Evolutionary conservation across 2,888 invertebrate genomes (phyloP), one percentile per base, ranked within the genome.

Genomic region (Buathra laborator): DNA sequence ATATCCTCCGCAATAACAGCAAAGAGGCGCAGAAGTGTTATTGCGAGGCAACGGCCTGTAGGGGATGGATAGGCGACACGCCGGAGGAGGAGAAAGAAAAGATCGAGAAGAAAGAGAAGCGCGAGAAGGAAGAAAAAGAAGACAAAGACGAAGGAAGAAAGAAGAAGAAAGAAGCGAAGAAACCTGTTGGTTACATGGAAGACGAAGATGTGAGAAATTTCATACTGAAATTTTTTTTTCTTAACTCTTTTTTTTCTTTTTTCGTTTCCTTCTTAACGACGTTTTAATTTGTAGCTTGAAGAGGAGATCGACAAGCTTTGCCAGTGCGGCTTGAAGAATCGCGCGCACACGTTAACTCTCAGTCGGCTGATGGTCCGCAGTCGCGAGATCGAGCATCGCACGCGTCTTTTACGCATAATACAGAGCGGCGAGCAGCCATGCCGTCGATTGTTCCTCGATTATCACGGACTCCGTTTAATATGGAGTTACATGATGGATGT

Each of bases 11-110:
- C 44, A 3, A 59, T 24, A 66, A 75, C 94, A 98, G 99, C 6
- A 97, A 98, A 94, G 98, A 98, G 93, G 99, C 99, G 0, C 99
- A 99, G 94, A 97, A 97, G 86, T 99, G 99, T 94, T 99, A 96
- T 94, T 99, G 99, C 94, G 98, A 98, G 88, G 96, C 99, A 0
- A 92, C 95, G 10, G 97, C 96, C 89, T 99, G 99, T 93, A 96
- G 98, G 32, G 99, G 99, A 0, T 99, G 98, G 97, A 98, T 99
- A 86, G 99, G 99, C 0, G 97, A 97, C 77, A 97, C 98, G 89
- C 98, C 98, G 0, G 97, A 97, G 43, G 96, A 96, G 78, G 96
- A 96, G 78, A 95, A 96, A 71, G 96, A 96, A 24, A 95, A 95
- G 84, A 95, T 95, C 59, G 95, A 95, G 44, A 94, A 94, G 64